Percentiles rank a stretch among this genome's conserved stretches.
phyloP scores from a whole-genome alignment of 2,888 invertebrate species.

The Mesodorylaimus sp. region DNA sequence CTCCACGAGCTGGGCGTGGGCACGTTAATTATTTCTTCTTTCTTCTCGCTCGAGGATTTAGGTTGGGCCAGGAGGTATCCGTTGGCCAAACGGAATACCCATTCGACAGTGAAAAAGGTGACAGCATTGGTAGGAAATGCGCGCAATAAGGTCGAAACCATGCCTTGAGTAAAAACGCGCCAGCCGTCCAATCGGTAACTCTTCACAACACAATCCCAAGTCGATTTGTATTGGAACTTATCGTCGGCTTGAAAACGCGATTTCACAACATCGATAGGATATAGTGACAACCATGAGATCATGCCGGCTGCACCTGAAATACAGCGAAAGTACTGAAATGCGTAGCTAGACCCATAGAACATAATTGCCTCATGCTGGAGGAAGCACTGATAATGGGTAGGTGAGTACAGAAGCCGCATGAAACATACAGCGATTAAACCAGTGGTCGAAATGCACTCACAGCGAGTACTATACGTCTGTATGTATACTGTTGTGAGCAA shows the following conservation, averaged over 20 bases:
- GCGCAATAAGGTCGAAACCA: conserved; percentile 56
- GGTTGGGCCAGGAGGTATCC: background rate
- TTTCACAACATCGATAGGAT: conserved; percentile 76
- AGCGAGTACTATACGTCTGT: too few species aligned
- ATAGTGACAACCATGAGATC: conserved; percentile 62
- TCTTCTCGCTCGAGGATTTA: too few species aligned
- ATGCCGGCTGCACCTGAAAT: conserved; percentile 51
- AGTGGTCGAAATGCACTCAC: too few species aligned
- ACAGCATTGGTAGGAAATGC: conserved; percentile 85
- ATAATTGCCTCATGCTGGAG: too few species aligned
- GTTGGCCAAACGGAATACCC: conserved; percentile 19
- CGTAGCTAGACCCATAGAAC: too few species aligned
- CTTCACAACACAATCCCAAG: conserved; percentile 52
- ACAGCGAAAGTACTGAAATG: background rate
- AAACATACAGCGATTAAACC: too few species aligned
- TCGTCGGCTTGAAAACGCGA: conserved; percentile 49
- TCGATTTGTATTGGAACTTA: conserved; percentile 43
- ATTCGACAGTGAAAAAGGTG: conserved; percentile 59
- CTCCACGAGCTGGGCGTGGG: too few species aligned
- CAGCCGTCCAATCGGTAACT: conserved; percentile 51
- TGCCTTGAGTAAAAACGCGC: conserved; percentile 49
- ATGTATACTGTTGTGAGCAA: too few species aligned
- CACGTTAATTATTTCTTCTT: too few species aligned
- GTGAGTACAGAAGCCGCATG: too few species aligned
- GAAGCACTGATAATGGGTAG: too few species aligned